phyloP scores from a whole-genome alignment of 2,797 vertebrate species.

The Enteromius afrohamiltoni region DNA sequence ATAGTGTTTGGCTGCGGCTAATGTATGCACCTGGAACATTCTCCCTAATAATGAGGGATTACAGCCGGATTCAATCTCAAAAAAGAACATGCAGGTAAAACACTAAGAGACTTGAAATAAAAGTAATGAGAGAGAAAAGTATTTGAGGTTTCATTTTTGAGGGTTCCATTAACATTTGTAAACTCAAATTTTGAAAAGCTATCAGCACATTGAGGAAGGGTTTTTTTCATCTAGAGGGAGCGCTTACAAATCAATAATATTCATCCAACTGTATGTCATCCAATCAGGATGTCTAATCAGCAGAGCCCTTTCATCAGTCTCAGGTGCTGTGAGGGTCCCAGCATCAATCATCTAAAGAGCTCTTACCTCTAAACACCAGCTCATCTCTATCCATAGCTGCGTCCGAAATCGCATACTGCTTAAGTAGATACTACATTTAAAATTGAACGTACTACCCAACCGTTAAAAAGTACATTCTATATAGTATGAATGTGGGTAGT shows the following conservation, averaged over 20 bases:
- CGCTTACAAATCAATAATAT: slow-evolving; percentile 25
- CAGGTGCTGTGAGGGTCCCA: slow-evolving; percentile 4
- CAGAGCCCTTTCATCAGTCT: slow-evolving; percentile 38
- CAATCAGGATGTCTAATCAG: slow-evolving; percentile 26
- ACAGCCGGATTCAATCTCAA: background rate
- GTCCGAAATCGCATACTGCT: too few species aligned
- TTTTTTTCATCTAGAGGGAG: background rate
- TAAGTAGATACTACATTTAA: too few species aligned
- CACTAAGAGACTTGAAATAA: background rate
- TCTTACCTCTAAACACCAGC: slow-evolving; percentile 13
- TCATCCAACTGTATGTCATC: slow-evolving; percentile 24
- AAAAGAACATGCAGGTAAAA: slow-evolving; percentile 11
- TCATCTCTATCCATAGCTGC: background rate
- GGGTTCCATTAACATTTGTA: background rate
- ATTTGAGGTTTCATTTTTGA: background rate
- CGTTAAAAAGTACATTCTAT: too few species aligned
- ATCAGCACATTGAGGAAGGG: background rate
- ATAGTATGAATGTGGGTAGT: too few species aligned
- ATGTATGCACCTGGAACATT: background rate
- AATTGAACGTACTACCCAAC: too few species aligned
- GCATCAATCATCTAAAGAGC: slow-evolving; percentile 48
- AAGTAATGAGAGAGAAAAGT: background rate
- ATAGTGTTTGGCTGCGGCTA: slow-evolving; percentile 3
- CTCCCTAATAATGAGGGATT: slow-evolving; percentile 1
- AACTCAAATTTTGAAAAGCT: background rate